Conservation (phyloP, 2,113 vertebrate species). For the Cyanoderma ruficeps region DNA sequence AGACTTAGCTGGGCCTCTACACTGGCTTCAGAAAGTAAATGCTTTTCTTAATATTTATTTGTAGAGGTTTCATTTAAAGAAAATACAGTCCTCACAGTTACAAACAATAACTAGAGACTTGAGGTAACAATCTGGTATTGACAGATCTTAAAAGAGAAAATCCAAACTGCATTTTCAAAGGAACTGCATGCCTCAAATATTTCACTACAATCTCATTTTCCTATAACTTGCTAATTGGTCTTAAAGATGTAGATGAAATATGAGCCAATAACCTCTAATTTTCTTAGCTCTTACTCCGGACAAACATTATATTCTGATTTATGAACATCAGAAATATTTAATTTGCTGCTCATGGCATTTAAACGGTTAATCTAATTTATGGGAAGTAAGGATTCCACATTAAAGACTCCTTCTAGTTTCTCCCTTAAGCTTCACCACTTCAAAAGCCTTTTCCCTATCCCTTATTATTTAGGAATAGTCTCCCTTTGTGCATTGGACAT, state of each 20-base stretch:
- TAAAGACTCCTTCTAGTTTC: neutral
- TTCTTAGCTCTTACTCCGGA: neutral
- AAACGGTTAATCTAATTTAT: slow-evolving; percentile 27
- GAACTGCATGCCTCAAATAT: neutral
- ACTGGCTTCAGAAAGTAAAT: neutral
- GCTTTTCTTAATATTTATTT: neutral
- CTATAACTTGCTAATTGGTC: neutral
- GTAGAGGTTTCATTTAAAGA: neutral
- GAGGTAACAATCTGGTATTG: neutral
- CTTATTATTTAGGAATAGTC: neutral
- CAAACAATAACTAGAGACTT: neutral
- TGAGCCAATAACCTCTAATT: neutral
- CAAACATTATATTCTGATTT: neutral
- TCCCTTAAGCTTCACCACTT: neutral
- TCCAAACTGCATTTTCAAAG: neutral
- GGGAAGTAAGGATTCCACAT: neutral
- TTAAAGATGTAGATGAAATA: neutral
- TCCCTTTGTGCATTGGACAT: neutral
- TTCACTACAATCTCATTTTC: neutral
- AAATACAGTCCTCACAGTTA: neutral
- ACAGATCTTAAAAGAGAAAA: neutral
- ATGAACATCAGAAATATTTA: neutral
- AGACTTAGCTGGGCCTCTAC: neutral
- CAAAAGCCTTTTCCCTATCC: neutral
- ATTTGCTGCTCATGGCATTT: neutral